Conservation (phyloP, 2,888 invertebrate species). For the Chrysolina oricalcia region DNA sequence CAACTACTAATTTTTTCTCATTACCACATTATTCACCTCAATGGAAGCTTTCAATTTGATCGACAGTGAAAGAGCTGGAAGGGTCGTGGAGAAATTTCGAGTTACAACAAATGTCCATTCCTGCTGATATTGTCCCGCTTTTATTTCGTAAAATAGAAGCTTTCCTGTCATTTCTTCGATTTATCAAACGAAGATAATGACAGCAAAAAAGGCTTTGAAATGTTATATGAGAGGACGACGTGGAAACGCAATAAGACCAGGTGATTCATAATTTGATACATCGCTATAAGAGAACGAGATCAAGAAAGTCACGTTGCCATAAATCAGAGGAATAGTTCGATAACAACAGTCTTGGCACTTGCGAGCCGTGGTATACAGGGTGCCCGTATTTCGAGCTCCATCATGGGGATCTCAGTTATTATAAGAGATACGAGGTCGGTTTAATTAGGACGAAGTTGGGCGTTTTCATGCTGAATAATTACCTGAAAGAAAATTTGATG, state of each 20-base stretch:
- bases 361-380: background rate
- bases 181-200: constrained; percentile 17
- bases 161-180: constrained; percentile 5
- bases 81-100: background rate
- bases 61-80: background rate
- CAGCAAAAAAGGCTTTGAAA: background rate
- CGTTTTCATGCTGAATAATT: too few species aligned
- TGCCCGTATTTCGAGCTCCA: too few species aligned
- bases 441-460: too few species aligned
- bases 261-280: constrained; percentile 12
- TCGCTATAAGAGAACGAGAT: background rate
- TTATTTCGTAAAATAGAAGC: background rate
- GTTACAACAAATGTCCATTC: background rate
- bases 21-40: background rate
- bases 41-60: background rate
- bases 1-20: too few species aligned
- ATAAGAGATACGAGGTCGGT: too few species aligned
- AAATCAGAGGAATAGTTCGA: background rate
- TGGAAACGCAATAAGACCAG: constrained; percentile 18
- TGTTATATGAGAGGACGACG: background rate
- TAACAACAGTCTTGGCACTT: background rate
- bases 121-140: background rate
- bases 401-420: too few species aligned
- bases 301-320: background rate
- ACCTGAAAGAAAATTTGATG: too few species aligned